Base-by-base conservation (phyloP, 2,888 invertebrate species). In the Watsonalla cultraria region DNA sequence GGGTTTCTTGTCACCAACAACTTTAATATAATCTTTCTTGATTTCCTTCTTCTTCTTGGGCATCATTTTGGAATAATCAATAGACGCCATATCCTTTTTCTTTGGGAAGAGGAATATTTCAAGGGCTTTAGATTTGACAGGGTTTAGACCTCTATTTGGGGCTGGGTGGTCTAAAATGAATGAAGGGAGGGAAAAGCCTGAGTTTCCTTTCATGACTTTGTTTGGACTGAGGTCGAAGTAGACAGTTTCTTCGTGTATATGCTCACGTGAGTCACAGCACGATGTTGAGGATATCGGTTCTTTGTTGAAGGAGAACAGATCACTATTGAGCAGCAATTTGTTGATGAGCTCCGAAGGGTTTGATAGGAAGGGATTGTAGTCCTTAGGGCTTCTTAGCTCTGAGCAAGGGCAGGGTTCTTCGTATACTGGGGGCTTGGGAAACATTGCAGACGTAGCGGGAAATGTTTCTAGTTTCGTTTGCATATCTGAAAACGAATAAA, bases 191-290 rank as follows among this genome's bases (percentile, higher is more conserved):
- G 70, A 24, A 24, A 24, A 4, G 1, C 24, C 24, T 4, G 15
- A 24, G 13, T 0, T 11, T 5, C 54, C 52, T 47, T 63, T 63
- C 6, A 54, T n/a, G 6, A 52, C 53, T 34, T 57, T 65, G 51
- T 74, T 82, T 0, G 83, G 74, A 5, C 66, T 62, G 9, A 86
- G 63, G 56, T 89, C 86, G 0, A 86, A 74, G 46, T 78, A 68
- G 1, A 85, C 61, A 4, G 78, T 76, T 7, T 83, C 81, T 57
- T 88, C 86, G 42, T 80, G 77, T 0, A 76, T 53, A 35, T 80
- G 74, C 52, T 87, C 89, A 51, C 82, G 84, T 2, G 89, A 86
- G 13, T 82, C 80, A 56, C 90, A 90, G 60, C 90, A 90, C 7
- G 74, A 52, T 0, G 74, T 57, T 0, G 86, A 85, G 5, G 71